Evolutionary conservation across 2,888 invertebrate species (phyloP), one percentile per base, ranked within the genome.

Genomic region (Caenorhabditis sp.): DNA sequence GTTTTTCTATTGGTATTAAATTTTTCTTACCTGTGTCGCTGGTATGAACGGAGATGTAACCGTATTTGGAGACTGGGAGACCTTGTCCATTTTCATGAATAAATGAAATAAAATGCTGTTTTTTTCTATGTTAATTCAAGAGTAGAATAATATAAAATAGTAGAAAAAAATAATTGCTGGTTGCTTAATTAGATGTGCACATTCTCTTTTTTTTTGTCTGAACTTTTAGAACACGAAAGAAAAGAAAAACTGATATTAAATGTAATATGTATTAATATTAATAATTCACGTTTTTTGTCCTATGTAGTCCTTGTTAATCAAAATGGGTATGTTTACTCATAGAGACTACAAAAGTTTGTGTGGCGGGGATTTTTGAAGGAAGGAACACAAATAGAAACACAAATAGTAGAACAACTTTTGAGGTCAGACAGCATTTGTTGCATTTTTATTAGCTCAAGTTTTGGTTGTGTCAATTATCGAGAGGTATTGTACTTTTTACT

Each of bases 101-200:
- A 31, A 43, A 43, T 43, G 17, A 43, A 43, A 17, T 17, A 14
- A 43, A 43, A 43, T 12, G 3, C 3, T 12, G 12, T 7, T 43
- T 10, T 43, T 43, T 43, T 43, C 31, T 4, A 31, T 31, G 31
- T 31, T 31, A 31, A 31, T 31, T 31, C 31, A 31, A 31, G 31
- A 31, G 31, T 31, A 10, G 31, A 31, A 31, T 31, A 31, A 31
- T 31, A 31, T 31, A 43, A 17, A 43, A 17, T 43, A 43, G 43
- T 43, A 43, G 43, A 43, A 43, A 36, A 36, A 43, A 43, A 43
- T 43, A 43, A 43, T 43, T 43, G 43, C 43, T 43, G 43, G 43
- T 43, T 43, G 43, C 43, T 43, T 43, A 43, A 43, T 43, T 43
- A 43, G 43, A 43, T 43, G 43, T 43, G 43, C 43, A 17, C 43